Percentiles rank a stretch among this genome's conserved stretches.
Conservation (phyloP, 2,797 vertebrate species). For the Pachyuromys duprasi region DNA sequence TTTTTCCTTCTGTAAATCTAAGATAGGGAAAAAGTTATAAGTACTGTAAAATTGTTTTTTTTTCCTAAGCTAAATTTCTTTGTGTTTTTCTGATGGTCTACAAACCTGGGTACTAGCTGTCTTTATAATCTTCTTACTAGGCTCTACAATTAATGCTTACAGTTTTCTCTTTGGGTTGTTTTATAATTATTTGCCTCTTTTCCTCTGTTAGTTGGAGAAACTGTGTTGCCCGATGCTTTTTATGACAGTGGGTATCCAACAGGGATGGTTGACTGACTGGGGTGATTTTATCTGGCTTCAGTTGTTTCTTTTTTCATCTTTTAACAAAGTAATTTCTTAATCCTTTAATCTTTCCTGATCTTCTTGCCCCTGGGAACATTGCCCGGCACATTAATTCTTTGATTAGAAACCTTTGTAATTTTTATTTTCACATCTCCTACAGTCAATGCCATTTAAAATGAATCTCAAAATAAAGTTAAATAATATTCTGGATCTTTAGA, state of each 20-base stretch:
- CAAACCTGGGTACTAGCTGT: not conserved
- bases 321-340: slow-evolving; percentile 62
- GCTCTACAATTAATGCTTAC: not conserved
- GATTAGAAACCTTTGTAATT: slow-evolving; percentile 34
- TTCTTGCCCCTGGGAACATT: slow-evolving; percentile 50
- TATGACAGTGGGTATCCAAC: not conserved
- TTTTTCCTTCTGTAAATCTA: not conserved
- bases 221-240: not conserved
- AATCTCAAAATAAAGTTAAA: slow-evolving; percentile 61
- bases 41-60: slow-evolving; percentile 6
- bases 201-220: not conserved
- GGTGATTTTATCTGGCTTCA: not conserved
- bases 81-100: not conserved
- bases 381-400: slow-evolving; percentile 46
- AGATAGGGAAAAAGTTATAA: not conserved
- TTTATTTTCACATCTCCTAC: slow-evolving; percentile 54
- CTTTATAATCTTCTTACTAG: slow-evolving; percentile 33
- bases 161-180: not conserved
- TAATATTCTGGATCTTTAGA: slow-evolving; percentile 37
- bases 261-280: not conserved
- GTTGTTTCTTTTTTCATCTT: not conserved
- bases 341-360: slow-evolving; percentile 60
- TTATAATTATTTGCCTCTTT: slow-evolving; percentile 11
- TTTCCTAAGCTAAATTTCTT: not conserved
- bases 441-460: not conserved